Base-by-base conservation (phyloP, 2,113 vertebrate species). In the Beaufortia kweichowensis region DNA sequence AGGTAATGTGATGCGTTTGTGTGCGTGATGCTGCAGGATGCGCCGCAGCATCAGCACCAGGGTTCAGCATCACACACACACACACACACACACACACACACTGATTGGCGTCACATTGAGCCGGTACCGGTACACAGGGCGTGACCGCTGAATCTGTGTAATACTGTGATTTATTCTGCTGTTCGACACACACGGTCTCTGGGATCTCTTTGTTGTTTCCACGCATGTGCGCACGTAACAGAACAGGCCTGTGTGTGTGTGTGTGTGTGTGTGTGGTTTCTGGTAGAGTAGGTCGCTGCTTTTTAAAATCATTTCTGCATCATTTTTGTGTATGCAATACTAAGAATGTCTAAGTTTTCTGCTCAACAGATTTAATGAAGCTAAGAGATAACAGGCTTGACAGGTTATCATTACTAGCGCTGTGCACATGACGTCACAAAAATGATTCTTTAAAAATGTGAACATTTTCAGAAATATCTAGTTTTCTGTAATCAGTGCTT, bases 1-100 rank as follows among this genome's bases (percentile, higher is more conserved):
- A 94, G 95, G 95, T 96, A 91, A 61, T 55, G 48, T 29, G 24
- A 39, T 57, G 5, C 26, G 46, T 68, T 50, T 39, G 59, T 74
- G 29, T 76, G n/a, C 35, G 15, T 29, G 19, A 59, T 19, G 35
- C 35, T 48, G 28, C 31, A 50, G 19, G 31, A 21, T 53, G 39
- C 23, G 78, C 17, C 6, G 61, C n/a, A 60, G 48, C 74, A 55
- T 66, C 63, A 64, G 59, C 48, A 65, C 62, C 43, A 29, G 2
- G 28, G 1, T 24, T 41, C 17, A n/a, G 33, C 57, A 43, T 74
- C 71, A 29, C 41, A 17, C 43, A 31, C 43, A 21, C 60, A 4
- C 33, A 48, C 50, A 31, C 29, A 43, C 46, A 0, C 35, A 17
- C 43, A 31, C 43, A 21, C 60, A 4, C 33, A 48, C 50, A 31